Percentiles rank a stretch among this genome's conserved stretches.
phyloP scores from a whole-genome alignment of 2,888 invertebrate species.

The Amphipyra berbera region DNA sequence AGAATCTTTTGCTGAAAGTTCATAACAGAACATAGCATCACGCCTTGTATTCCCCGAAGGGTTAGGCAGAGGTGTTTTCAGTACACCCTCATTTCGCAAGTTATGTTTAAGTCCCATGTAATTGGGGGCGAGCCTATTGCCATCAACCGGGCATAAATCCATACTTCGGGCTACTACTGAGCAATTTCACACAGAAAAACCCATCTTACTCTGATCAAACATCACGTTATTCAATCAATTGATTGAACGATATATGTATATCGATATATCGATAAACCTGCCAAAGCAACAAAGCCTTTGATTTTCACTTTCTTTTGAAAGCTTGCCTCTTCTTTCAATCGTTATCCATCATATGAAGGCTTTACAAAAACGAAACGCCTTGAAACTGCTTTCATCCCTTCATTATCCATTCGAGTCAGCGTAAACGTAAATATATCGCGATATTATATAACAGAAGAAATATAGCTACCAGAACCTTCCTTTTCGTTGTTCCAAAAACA shows the following conservation, averaged over 20 bases:
- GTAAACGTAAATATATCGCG: neutral
- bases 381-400: slow-evolving; percentile 11
- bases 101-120: too few relatives aligned
- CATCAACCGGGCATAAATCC: too few relatives aligned
- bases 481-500: slow-evolving; percentile 30
- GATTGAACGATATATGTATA: neutral
- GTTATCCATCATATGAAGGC: slow-evolving; percentile 23
- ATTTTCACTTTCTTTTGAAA: slow-evolving; percentile 3
- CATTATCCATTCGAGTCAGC: slow-evolving; percentile 6
- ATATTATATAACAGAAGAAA: neutral
- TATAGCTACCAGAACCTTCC: neutral
- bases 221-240: neutral
- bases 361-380: slow-evolving; percentile 13
- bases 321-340: neutral
- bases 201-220: neutral
- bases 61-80: too few relatives aligned
- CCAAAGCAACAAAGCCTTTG: slow-evolving; percentile 12
- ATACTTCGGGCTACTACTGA: too few relatives aligned
- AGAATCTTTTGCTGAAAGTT: too few relatives aligned
- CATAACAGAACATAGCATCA: too few relatives aligned
- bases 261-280: neutral
- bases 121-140: too few relatives aligned
- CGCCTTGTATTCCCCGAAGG: too few relatives aligned
- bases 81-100: too few relatives aligned
- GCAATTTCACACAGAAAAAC: too few relatives aligned